Evolutionary conservation across 2,797 vertebrate species (phyloP).

Genomic region (Oceanodroma leucorhoa): DNA sequence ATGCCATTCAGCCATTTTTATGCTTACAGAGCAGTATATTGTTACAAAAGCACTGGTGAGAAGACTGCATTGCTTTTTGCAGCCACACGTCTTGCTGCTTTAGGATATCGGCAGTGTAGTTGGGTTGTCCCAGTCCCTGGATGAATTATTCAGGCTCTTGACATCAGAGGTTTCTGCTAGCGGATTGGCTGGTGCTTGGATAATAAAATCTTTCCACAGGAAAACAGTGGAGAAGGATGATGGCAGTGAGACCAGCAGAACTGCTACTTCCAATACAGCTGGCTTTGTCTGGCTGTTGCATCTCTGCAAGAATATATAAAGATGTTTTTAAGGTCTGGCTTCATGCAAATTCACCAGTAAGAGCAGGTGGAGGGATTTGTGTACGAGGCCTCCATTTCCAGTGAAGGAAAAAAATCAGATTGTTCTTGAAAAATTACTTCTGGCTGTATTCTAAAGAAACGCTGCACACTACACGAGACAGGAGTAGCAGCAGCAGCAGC

Average conservation of each 20-base stretch:
- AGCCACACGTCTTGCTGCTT: conserved; percentile 34
- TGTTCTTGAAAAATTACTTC: conserved; percentile 1
- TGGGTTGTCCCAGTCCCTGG: conserved; percentile 46
- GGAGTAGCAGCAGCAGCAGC: background rate
- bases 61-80: conserved; percentile 12
- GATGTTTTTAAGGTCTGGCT: conserved; percentile 46
- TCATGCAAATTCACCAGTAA: background rate
- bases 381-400: background rate
- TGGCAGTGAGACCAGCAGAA: conserved; percentile 58
- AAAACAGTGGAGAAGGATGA: conserved; percentile 73
- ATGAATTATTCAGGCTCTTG: conserved; percentile 77
- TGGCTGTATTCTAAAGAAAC: background rate
- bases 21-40: background rate
- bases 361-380: conserved; percentile 2
- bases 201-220: conserved; percentile 75
- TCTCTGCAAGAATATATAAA: conserved; percentile 1
- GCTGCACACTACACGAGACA: background rate
- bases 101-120: background rate
- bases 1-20: background rate
- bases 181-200: conserved; percentile 77
- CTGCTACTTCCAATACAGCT: conserved; percentile 36
- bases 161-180: conserved; percentile 79
- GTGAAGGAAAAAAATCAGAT: background rate
- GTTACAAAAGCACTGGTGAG: background rate
- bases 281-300: conserved; percentile 4